Percentiles rank a stretch among this genome's conserved stretches.
These are phyloP conservation scores for Copidosoma aretas DNA, from an alignment of 2,888 invertebrate species.

Conservation along the genomic window DNA sequence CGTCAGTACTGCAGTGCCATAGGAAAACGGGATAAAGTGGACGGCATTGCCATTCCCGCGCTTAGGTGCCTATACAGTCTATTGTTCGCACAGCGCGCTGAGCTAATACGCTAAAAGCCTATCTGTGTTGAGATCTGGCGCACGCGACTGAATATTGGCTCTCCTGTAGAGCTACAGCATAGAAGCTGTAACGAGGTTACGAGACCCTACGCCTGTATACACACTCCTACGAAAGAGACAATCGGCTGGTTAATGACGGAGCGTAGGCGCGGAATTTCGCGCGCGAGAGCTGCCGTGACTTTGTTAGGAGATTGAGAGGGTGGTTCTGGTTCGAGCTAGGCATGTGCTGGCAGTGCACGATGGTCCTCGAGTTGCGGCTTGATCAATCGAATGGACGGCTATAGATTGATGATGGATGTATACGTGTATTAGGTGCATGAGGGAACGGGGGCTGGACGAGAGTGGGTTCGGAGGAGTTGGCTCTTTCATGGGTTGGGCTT, in stretches of 20 bases:
- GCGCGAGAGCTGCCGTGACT: slow-evolving; percentile 13
- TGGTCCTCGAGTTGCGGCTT: slow-evolving; percentile 14
- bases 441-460: too few species aligned
- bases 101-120: slow-evolving; percentile 63
- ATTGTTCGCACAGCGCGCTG: slow-evolving; percentile 56
- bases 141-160: neutral
- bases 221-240: slow-evolving; percentile 52
- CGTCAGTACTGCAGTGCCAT: too few species aligned
- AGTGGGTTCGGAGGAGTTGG: too few species aligned
- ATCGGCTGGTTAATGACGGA: slow-evolving; percentile 60
- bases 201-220: slow-evolving; percentile 43
- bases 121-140: slow-evolving; percentile 54
- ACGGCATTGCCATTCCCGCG: slow-evolving; percentile 59
- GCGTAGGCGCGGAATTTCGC: slow-evolving; percentile 48
- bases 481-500: too few species aligned
- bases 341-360: neutral
- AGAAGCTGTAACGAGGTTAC: slow-evolving; percentile 27
- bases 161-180: neutral
- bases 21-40: slow-evolving; percentile 56
- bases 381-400: too few species aligned
- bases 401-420: too few species aligned
- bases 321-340: too few species aligned
- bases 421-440: too few species aligned
- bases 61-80: slow-evolving; percentile 52
- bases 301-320: too few species aligned